Evolutionary conservation across 1,140 invertebrate species (phyloP).

Genomic region (Drosophila ogumai): DNA sequence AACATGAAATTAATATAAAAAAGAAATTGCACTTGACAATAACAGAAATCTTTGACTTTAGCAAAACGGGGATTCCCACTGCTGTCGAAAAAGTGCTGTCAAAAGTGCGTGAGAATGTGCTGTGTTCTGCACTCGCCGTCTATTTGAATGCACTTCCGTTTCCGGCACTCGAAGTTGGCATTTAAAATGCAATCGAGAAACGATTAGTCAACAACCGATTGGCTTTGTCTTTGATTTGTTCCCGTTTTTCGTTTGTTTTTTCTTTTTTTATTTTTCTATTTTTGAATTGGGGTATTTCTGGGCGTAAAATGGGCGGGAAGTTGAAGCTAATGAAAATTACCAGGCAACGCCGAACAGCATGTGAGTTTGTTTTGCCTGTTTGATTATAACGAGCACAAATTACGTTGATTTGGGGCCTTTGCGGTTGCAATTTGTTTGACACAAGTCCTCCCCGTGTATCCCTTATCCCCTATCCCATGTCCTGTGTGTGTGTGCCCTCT

Average conservation of each 20-base stretch:
- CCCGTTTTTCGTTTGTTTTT: conserved; percentile 3
- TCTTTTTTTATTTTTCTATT: conserved; percentile 2
- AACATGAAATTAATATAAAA: no score
- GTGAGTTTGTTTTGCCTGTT: conserved; percentile 35
- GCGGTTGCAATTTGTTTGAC: conserved; percentile 51
- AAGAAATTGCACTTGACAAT: neutral
- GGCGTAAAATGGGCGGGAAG: conserved; percentile 17
- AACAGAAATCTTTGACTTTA: neutral
- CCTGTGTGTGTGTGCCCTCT: conserved; percentile 2
- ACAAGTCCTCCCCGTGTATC: conserved; percentile 5
- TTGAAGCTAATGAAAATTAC: conserved; percentile 60
- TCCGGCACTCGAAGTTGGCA: conserved; percentile 52
- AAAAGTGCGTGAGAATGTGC: neutral
- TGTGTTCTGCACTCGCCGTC: neutral
- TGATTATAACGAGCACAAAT: conserved; percentile 71
- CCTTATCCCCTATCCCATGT: no score
- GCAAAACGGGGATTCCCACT: neutral
- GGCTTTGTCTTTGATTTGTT: conserved; percentile 40
- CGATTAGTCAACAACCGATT: conserved; percentile 68
- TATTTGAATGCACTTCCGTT: conserved; percentile 64
- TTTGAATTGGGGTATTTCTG: neutral
- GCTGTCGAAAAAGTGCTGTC: neutral
- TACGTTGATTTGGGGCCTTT: conserved; percentile 60
- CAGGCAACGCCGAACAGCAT: conserved; percentile 12
- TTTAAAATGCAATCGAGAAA: conserved; percentile 68